These are phyloP conservation scores for Acanthosepion esculentum DNA, from an alignment of 2,888 invertebrate species.

Conservation along the genomic window DNA sequence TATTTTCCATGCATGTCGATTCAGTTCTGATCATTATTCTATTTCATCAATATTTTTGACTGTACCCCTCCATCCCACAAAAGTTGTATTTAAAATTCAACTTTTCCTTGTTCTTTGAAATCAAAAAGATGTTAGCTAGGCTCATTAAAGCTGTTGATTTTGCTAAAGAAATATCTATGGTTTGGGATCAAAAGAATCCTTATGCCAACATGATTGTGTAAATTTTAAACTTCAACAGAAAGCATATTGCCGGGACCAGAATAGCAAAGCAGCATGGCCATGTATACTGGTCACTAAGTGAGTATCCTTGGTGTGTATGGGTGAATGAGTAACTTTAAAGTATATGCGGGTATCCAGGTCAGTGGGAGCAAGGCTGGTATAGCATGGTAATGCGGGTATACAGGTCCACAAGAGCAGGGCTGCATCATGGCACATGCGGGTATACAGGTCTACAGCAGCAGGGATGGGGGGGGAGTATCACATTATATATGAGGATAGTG, in stretches of 20 bases:
- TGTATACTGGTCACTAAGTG: conserved; percentile 33
- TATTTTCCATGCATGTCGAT: not conserved
- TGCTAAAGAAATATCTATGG: not conserved
- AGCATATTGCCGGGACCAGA: conserved; percentile 7
- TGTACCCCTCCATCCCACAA: not conserved
- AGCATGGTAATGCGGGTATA: conserved; percentile 3
- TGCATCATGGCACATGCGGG: conserved; percentile 2
- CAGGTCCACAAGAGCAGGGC: not conserved
- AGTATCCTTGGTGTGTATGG: not conserved
- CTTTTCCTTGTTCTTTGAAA: not conserved
- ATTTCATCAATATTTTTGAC: not conserved
- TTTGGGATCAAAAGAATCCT: not conserved
- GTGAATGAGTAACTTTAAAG: not conserved
- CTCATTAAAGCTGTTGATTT: conserved; percentile 33
- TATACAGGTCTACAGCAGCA: not conserved
- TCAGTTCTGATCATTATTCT: not conserved
- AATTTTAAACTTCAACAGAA: not conserved
- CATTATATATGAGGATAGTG: not conserved
- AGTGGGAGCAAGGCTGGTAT: conserved; percentile 33
- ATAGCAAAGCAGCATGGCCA: not conserved
- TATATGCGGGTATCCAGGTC: conserved; percentile 12
- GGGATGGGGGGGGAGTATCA: not conserved
- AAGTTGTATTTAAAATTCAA: not conserved
- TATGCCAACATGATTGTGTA: not conserved
- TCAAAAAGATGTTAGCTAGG: not conserved